These are phyloP conservation scores for Podotricha telesiphe DNA, from an alignment of 2,888 invertebrate species.

Conservation along the genomic window DNA sequence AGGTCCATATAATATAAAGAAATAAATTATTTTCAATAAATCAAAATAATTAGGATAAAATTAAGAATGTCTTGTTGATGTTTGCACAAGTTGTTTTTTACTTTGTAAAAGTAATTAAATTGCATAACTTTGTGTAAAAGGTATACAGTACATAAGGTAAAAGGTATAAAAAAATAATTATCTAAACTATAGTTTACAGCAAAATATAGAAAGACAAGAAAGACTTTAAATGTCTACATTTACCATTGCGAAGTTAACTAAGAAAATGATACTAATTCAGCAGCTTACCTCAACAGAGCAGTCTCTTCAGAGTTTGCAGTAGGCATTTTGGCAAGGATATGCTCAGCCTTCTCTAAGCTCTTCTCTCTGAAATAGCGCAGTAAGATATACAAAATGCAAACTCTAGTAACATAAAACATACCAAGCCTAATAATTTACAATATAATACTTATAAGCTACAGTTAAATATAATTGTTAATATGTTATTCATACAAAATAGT, in stretches of 20 bases:
- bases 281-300: constrained; percentile 92
- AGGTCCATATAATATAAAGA: too few species aligned
- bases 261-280: constrained; percentile 8
- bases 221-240: constrained; percentile 5
- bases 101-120: neutral
- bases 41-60: too few species aligned
- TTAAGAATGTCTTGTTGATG: too few species aligned
- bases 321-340: constrained; percentile 85
- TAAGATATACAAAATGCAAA: constrained; percentile 32
- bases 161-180: neutral
- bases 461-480: neutral
- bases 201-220: constrained; percentile 1
- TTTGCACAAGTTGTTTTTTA: too few species aligned
- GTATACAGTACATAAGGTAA: neutral
- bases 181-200: constrained; percentile 9
- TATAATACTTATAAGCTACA: constrained; percentile 1
- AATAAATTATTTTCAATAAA: too few species aligned
- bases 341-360: constrained; percentile 44
- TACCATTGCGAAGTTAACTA: constrained; percentile 15
- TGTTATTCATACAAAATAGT: neutral
- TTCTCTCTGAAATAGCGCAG: constrained; percentile 65
- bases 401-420: constrained; percentile 12
- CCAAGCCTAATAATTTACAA: constrained; percentile 8
- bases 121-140: neutral
- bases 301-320: constrained; percentile 92